Evolutionary conservation across 2,888 invertebrate species (phyloP).

Genomic region (Ophraella communa): DNA sequence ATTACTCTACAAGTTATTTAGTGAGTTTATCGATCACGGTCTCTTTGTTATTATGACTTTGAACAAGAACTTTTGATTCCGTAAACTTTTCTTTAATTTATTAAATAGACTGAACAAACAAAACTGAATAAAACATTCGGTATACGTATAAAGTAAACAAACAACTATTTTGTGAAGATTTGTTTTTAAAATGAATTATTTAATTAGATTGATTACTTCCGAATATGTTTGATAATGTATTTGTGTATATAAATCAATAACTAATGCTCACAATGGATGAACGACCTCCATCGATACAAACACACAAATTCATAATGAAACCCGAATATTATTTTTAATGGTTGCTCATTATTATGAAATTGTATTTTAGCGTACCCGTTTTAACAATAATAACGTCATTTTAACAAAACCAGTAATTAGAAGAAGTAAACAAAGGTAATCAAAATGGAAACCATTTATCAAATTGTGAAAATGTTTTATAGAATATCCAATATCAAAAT

Average conservation of each 20-base stretch:
- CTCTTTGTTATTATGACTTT: too few species aligned
- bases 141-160: neutral
- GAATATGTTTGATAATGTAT: neutral
- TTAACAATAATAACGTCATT: neutral
- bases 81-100: too few species aligned
- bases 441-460: too few species aligned
- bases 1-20: neutral
- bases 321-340: neutral
- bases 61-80: too few species aligned
- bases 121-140: neutral
- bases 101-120: neutral
- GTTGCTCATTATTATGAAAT: neutral
- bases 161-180: neutral
- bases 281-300: neutral
- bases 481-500: too few species aligned
- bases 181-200: neutral
- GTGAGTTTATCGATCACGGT: too few species aligned
- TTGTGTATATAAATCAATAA: neutral
- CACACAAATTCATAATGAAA: neutral
- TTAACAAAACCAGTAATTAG: neutral
- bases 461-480: too few species aligned
- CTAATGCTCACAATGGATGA: neutral
- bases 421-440: neutral
- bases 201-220: neutral
- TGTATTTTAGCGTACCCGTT: neutral